These are phyloP conservation scores for Microctenopoma stevenorrisi DNA, from an alignment of 2,797 vertebrate genomes.

Conservation along the genomic window DNA sequence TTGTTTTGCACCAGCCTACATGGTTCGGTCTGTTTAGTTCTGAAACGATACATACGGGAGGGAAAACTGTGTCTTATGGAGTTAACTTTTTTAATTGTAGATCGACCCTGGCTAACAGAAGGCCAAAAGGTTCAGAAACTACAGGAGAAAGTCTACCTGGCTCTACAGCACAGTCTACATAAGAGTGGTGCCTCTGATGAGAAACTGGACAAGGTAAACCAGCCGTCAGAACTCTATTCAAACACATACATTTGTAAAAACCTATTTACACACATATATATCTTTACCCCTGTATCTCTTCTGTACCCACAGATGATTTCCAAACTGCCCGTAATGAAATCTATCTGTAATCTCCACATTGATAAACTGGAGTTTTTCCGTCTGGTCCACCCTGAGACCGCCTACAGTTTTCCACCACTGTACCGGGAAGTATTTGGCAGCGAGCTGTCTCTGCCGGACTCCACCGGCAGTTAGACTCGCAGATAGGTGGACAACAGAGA, in stretches of 20 bases:
- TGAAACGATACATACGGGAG: too few relatives aligned
- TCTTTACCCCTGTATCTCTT: slow-evolving; percentile 20
- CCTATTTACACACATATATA: too few relatives aligned
- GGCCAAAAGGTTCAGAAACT: slow-evolving; percentile 90
- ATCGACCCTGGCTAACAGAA: slow-evolving; percentile 90
- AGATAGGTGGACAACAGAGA: slow-evolving; percentile 39
- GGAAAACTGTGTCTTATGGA: neutral
- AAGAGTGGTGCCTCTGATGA: slow-evolving; percentile 85
- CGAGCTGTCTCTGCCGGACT: slow-evolving; percentile 89
- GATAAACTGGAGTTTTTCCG: slow-evolving; percentile 95
- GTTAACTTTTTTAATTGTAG: slow-evolving; percentile 61
- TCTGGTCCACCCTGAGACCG: slow-evolving; percentile 90
- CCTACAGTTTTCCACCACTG: slow-evolving; percentile 90
- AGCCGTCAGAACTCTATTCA: neutral
- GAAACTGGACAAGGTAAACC: slow-evolving; percentile 89
- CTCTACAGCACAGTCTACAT: slow-evolving; percentile 91
- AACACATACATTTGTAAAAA: neutral
- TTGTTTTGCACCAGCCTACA: too few relatives aligned
- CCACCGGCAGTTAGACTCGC: slow-evolving; percentile 85
- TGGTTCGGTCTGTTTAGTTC: too few relatives aligned
- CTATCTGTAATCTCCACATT: slow-evolving; percentile 92
- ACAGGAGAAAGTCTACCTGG: slow-evolving; percentile 90
- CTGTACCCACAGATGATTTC: slow-evolving; percentile 86
- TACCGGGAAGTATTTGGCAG: slow-evolving; percentile 94
- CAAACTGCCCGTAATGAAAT: slow-evolving; percentile 91